A percentile compares a stretch with the other conserved stretches of the same genome.
Evolutionary conservation across 23 tunicate species (phyloP).

Genomic region (Ascidia mentula): DNA sequence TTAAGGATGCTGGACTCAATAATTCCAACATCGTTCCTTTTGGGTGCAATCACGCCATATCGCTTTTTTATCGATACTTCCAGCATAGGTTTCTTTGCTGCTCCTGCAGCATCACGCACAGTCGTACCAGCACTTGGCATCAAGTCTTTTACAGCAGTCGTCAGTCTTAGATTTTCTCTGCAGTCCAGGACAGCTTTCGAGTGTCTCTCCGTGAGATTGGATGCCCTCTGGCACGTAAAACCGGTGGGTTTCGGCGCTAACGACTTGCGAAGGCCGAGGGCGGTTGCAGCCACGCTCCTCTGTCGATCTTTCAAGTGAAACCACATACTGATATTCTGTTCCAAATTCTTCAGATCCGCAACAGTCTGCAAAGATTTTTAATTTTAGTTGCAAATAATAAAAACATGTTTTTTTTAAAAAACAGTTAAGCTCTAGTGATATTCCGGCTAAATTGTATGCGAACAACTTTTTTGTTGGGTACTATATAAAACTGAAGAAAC

Average conservation of each 20-base stretch:
- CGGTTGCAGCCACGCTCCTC: slow-evolving; percentile 19
- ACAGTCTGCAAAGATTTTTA: slow-evolving; percentile 21
- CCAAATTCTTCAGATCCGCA: slow-evolving; percentile 18
- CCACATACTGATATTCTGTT: slow-evolving; percentile 27
- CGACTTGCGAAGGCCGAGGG: slow-evolving; percentile 28
- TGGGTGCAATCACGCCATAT: background rate
- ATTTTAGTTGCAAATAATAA: too few species aligned
- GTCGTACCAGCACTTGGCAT: background rate
- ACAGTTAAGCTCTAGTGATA: too few species aligned
- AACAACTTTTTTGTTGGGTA: too few species aligned
- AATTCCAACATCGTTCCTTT: background rate
- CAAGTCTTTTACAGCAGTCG: slow-evolving; percentile 8
- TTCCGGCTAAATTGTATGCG: too few species aligned
- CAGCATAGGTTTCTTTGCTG: background rate
- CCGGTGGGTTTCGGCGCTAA: background rate
- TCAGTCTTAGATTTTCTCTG: background rate
- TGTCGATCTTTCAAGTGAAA: slow-evolving; percentile 18
- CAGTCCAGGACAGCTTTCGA: slow-evolving; percentile 30
- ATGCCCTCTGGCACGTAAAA: background rate
- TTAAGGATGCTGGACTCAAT: background rate
- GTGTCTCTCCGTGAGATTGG: slow-evolving; percentile 13
- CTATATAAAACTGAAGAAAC: too few species aligned
- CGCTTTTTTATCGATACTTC: background rate
- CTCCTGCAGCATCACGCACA: background rate
- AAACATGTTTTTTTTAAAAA: too few species aligned